A percentile compares a stretch with the other conserved stretches of the same genome.
Evolutionary conservation across 2,797 vertebrate species (phyloP).

Genomic region (Pantherophis alleghaniensis): DNA sequence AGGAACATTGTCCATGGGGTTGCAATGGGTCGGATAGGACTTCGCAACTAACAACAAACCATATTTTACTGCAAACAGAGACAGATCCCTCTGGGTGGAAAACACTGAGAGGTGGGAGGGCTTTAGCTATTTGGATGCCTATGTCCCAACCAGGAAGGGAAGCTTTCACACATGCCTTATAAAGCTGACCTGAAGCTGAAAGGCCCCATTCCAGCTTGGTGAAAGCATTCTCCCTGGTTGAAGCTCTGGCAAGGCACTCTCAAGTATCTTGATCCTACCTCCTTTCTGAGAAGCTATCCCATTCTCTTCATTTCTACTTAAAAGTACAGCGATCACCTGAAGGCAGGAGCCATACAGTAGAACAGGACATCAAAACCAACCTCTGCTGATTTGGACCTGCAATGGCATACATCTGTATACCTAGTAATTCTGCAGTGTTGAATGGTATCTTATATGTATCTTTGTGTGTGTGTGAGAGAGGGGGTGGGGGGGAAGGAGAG

Average conservation of each 20-base stretch:
- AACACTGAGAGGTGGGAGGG: neutral
- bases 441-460: neutral
- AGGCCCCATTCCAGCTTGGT: neutral
- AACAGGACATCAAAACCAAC: neutral
- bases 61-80: neutral
- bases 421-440: neutral
- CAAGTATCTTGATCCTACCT: neutral
- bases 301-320: neutral
- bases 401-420: neutral
- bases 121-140: neutral
- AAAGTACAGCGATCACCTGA: neutral
- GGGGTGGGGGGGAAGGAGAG: rapidly evolving
- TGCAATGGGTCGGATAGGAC: too few relatives aligned
- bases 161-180: neutral
- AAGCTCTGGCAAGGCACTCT: neutral
- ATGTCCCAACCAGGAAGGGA: neutral
- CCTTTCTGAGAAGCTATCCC: neutral
- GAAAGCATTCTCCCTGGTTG: neutral
- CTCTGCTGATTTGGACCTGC: neutral
- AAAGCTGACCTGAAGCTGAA: neutral
- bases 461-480: neutral
- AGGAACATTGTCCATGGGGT: too few relatives aligned
- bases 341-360: neutral
- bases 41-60: neutral
- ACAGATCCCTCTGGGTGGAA: neutral